Evolutionary conservation across 2,888 invertebrate species (phyloP), one percentile per base, ranked within the genome.

Genomic region (Scaptomyza tumidula): DNA sequence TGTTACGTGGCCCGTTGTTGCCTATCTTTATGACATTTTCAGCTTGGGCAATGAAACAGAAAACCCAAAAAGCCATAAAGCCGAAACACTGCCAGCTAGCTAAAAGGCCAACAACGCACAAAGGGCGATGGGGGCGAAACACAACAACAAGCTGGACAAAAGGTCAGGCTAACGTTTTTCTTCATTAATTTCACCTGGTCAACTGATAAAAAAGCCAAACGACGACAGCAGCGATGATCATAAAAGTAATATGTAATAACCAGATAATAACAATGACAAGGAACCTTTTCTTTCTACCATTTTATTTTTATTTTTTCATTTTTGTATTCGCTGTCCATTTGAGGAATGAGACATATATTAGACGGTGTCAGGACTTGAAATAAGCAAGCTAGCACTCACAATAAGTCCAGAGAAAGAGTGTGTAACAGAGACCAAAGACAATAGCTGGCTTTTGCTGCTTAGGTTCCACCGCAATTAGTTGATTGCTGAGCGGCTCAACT

Each of bases 101-200:
- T 60, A 60, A 79, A 79, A 65, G 72, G 43, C 9, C 50, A 59
- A 29, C 56, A 45, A 33, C 45, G 37, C 24, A 50, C 35, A 43
- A 62, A 56, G 45, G 49, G 10, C 50, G 35, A 19, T 16, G 19
- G 16, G 50, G 33, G 37, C 37, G 37, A 37, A 35, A 0, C 6
- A 35, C 13, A 37, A 7, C 6, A 37, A 57, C 29, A 41, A 53
- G 43, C 69, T 55, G 55, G 55, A 54, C 76, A 73, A 84, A 74
- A 75, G 78, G 78, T 76, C 82, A 60, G 50, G 16, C 70, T 65
- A 70, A 68, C 73, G 72, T 73, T 87, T 81, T 76, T 84, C 78
- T 87, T 84, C 81, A 86, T 85, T 85, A 84, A 89, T 89, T 89
- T 87, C 71, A 89, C 85, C 87, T 85, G 89, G 71, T 58, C 79